Base-by-base conservation (phyloP, 2,797 vertebrate species). In the Cuculus canorus region DNA sequence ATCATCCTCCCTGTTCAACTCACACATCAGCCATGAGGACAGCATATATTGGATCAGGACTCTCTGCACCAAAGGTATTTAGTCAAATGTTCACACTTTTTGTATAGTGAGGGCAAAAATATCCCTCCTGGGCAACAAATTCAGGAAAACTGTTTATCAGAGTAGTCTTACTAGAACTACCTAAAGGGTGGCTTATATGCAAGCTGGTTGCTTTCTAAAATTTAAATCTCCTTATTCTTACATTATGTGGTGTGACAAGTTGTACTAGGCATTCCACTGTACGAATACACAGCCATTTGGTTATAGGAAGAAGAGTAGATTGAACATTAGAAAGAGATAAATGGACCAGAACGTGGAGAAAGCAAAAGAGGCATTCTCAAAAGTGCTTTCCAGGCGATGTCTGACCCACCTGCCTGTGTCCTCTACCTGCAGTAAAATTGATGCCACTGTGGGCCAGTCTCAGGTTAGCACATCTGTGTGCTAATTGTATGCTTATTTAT, bases 21-120 rank as follows among this genome's bases (percentile, higher is more conserved):
- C 99, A 99, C 95, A 99, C 99, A 12, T 98, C 99, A 28, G 99
- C 99, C 90, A 98, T 98, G 97, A 98, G 98, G 86, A 98, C 99
- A 32, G 97, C 98, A 1, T 99, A 99, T n/a, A 98, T 98, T 96
- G 98, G 98, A 66, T 99, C 99, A 4, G 98, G 99, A 70, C 98
- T 98, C 86, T 98, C 98, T 63, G 98, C 98, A 41, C 98, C 98
- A 39, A 99, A 99, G 99, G 99, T 99, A 97, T 17, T 95, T 50
- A 47, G 5, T 72, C 64, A 86, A 27, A 12, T 3, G 2, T 63
- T 80, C 60, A 7, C 39, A 7, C 22, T n/a, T 68, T 6, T 4
- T n/a, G 1, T n/a, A 10, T 1, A 65, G 7, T 25, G 32, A 60
- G 30, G 59, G 35, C 57, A 9, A n/a, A 21, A 2, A 12, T 89